Evolutionary conservation across 2,888 invertebrate species (phyloP).

Genomic region (Ornithoptera alexandrae): DNA sequence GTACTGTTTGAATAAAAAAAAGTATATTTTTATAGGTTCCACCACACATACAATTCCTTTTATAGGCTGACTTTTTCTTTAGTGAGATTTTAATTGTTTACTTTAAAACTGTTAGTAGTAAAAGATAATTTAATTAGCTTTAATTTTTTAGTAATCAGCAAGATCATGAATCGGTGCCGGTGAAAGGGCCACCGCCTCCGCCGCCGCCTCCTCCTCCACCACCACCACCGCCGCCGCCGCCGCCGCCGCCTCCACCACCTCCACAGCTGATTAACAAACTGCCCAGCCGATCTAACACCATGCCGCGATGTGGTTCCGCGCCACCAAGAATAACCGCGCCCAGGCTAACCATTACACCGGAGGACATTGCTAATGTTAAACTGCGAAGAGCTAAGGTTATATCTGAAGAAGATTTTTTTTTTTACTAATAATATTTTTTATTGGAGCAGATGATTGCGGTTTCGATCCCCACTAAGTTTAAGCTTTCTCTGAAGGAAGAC

Average conservation of each 20-base stretch:
- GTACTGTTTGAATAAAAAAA: too few species aligned
- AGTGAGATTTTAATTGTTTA: too few species aligned
- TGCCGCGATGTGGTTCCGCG: slow-evolving; percentile 68
- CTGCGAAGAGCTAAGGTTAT: slow-evolving; percentile 66
- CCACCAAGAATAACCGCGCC: slow-evolving; percentile 61
- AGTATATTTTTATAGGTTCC: too few species aligned
- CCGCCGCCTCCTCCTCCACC: slow-evolving; percentile 51
- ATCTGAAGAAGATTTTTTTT: too few species aligned
- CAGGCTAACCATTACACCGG: slow-evolving; percentile 66
- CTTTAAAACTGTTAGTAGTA: not conserved
- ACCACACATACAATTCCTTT: too few species aligned
- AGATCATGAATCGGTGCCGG: slow-evolving; percentile 35
- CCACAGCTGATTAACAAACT: slow-evolving; percentile 43
- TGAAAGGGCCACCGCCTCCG: slow-evolving; percentile 28
- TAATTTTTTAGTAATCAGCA: slow-evolving; percentile 38
- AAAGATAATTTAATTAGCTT: not conserved
- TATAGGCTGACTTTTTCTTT: too few species aligned
- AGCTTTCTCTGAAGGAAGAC: too few species aligned
- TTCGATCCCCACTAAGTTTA: too few species aligned
- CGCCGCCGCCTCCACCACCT: slow-evolving; percentile 54
- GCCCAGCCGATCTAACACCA: slow-evolving; percentile 54
- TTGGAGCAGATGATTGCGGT: too few species aligned
- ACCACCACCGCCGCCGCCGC: slow-evolving; percentile 59
- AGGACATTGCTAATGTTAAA: slow-evolving; percentile 73
- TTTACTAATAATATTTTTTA: too few species aligned